Evolutionary conservation across 2,797 vertebrate species (phyloP).

Genomic region (Euthynnus affinis): DNA sequence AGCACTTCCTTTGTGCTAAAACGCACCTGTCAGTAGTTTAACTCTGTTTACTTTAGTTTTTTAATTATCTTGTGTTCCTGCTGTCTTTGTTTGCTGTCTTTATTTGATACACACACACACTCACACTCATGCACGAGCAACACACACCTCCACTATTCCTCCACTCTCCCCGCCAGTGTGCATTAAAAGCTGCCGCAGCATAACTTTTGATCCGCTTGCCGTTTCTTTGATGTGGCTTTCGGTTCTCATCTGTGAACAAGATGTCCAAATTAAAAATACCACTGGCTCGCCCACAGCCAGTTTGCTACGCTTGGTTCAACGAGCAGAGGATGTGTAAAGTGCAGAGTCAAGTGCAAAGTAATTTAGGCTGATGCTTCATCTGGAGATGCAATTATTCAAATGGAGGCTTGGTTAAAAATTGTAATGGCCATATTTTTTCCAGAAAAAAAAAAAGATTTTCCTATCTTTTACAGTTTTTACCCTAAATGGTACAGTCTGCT

Average conservation of each 20-base stretch:
- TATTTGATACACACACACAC: neutral
- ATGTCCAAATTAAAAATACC: conserved; percentile 68
- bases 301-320: conserved; percentile 4
- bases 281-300: conserved; percentile 45
- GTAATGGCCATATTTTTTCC: neutral
- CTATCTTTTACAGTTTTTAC: neutral
- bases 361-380: conserved; percentile 6
- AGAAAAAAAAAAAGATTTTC: conserved; percentile 13
- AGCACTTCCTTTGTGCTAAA: too few relatives aligned
- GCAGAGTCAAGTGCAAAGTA: conserved; percentile 22
- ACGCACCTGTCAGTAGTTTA: neutral
- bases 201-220: conserved; percentile 40
- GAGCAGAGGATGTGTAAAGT: conserved; percentile 30
- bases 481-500: too few relatives aligned
- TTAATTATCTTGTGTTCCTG: neutral
- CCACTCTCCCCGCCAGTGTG: neutral
- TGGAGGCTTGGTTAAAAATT: neutral
- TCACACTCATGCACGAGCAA: accelerated
- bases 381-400: neutral
- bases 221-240: conserved; percentile 62
- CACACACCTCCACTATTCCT: neutral
- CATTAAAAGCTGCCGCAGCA: conserved; percentile 31
- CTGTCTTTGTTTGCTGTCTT: neutral
- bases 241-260: conserved; percentile 70
- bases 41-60: neutral